phyloP scores from a whole-genome alignment of 1,140 invertebrate genomes.

The Alviniconcha marisindica region DNA sequence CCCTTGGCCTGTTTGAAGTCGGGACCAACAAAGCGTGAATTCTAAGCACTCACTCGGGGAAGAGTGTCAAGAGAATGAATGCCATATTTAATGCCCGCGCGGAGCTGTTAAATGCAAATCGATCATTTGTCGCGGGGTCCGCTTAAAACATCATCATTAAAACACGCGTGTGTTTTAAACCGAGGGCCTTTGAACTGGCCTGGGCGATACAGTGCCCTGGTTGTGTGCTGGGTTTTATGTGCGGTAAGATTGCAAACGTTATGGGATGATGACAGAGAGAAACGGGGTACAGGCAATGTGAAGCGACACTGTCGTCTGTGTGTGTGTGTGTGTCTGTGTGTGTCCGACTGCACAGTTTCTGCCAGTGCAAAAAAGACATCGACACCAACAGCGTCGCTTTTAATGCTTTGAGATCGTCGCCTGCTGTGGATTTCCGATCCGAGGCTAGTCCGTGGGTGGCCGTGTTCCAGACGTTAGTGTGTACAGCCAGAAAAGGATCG shows the following conservation, averaged over 20 bases:
- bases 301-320: not conserved
- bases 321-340: not conserved
- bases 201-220: not conserved
- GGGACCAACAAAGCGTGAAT: constrained; percentile 29
- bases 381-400: too few relatives aligned
- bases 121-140: not conserved
- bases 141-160: not conserved
- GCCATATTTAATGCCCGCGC: not conserved
- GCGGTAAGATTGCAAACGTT: not conserved
- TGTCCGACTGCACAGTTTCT: too few relatives aligned
- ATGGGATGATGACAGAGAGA: too few relatives aligned
- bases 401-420: too few relatives aligned
- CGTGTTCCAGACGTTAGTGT: not conserved
- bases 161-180: not conserved
- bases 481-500: not conserved
- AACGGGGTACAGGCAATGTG: not conserved
- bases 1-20: constrained; percentile 8
- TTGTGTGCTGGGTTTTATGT: constrained; percentile 7
- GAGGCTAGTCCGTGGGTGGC: not conserved
- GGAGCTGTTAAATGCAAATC: constrained; percentile 21
- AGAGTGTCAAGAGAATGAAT: not conserved
- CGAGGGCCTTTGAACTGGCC: constrained; percentile 21
- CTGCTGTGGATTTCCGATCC: not conserved
- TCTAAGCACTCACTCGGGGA: not conserved
- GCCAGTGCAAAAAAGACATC: too few relatives aligned